Percentiles rank a stretch among this genome's conserved stretches.
Conservation (phyloP, 1,140 invertebrate species). For the Holcopasites calliopsidis region DNA sequence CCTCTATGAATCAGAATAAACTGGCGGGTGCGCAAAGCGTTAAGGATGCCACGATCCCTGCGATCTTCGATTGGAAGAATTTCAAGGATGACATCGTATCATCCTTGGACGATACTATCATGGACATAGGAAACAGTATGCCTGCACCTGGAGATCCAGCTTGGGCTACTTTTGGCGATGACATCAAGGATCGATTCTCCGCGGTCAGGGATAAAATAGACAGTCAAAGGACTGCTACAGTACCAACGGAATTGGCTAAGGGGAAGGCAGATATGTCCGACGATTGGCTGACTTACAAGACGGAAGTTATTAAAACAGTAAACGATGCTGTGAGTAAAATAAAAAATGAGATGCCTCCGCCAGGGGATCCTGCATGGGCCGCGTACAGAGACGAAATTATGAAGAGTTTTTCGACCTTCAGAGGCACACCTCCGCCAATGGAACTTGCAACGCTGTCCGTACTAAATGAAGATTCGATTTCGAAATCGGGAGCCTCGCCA, state of each 20-base stretch:
- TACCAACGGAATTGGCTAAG: neutral
- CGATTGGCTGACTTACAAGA: constrained; percentile 38
- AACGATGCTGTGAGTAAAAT: constrained; percentile 22
- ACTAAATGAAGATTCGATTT: neutral
- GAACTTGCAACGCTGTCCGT: neutral
- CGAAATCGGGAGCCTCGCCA: too few relatives aligned
- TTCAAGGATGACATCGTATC: constrained; percentile 39
- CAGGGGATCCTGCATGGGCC: constrained; percentile 37
- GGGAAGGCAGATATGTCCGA: neutral
- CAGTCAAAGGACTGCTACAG: neutral
- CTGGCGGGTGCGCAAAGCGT: too few relatives aligned
- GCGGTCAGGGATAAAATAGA: constrained; percentile 4
- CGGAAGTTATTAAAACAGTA: constrained; percentile 18
- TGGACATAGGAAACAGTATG: constrained; percentile 21
- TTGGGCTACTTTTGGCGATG: constrained; percentile 19
- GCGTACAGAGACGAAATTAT: constrained; percentile 42
- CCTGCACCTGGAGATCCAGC: constrained; percentile 39
- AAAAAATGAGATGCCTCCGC: constrained; percentile 26
- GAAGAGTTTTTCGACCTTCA: constrained; percentile 21
- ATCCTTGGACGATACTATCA: constrained; percentile 29
- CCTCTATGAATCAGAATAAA: neutral
- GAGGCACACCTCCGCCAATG: neutral
- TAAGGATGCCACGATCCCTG: neutral
- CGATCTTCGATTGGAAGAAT: constrained; percentile 44
- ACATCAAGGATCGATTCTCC: constrained; percentile 39